Evolutionary conservation across 2,113 vertebrate species (phyloP).

Genomic region (Poeciliopsis turrubarensis): DNA sequence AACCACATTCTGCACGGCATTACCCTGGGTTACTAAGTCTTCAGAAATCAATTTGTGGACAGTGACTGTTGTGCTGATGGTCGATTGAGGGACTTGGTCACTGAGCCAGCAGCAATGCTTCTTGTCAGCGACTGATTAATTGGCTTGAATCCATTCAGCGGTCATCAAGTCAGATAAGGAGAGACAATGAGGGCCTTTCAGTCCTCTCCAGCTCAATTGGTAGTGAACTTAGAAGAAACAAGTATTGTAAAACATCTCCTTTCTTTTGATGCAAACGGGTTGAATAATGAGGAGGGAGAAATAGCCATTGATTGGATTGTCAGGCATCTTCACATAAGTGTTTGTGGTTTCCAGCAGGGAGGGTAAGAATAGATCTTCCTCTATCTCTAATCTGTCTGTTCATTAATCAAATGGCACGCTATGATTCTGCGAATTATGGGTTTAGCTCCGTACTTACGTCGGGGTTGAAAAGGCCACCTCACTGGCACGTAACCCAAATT

Average conservation of each 20-base stretch:
- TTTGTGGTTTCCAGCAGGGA: conserved; percentile 46
- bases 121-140: conserved; percentile 69
- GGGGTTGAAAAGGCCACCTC: conserved; percentile 57
- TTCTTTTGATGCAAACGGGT: conserved; percentile 52
- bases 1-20: conserved; percentile 42
- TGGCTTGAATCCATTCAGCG: conserved; percentile 65
- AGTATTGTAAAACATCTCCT: conserved; percentile 62
- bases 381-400: conserved; percentile 70
- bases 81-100: conserved; percentile 65
- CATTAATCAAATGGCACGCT: conserved; percentile 81
- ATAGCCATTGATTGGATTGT: conserved; percentile 58
- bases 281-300: conserved; percentile 38
- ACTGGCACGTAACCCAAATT: conserved; percentile 26
- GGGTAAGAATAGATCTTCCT: conserved; percentile 68
- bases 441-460: conserved; percentile 56
- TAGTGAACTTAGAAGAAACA: conserved; percentile 50
- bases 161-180: conserved; percentile 70
- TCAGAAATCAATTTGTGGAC: conserved; percentile 61
- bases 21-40: conserved; percentile 34
- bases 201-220: conserved; percentile 41
- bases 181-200: conserved; percentile 69
- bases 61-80: conserved; percentile 54
- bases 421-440: conserved; percentile 75
- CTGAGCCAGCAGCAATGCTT: conserved; percentile 61
- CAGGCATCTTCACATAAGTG: conserved; percentile 48